Conservation (phyloP, 2,797 vertebrate genomes). For the Ctenochaetus hawaiiensis region DNA sequence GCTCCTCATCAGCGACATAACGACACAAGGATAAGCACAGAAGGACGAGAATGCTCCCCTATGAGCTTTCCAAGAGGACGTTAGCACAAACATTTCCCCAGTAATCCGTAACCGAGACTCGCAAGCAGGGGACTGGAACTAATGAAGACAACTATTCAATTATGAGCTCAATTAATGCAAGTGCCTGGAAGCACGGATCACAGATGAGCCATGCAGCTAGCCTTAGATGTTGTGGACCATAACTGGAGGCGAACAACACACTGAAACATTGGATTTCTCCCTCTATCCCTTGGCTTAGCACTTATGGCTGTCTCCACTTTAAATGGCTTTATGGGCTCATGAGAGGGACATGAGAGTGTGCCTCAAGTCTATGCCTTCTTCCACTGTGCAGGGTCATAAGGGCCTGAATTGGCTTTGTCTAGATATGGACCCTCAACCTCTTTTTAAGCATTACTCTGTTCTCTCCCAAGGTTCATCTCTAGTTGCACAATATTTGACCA, state of each 20-base stretch:
- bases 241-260: constrained; percentile 72
- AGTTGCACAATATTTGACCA: constrained; percentile 63
- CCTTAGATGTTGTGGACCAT: constrained; percentile 75
- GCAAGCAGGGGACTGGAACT: constrained; percentile 85
- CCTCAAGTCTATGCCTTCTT: constrained; percentile 55
- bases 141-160: constrained; percentile 91
- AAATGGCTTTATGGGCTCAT: constrained; percentile 65
- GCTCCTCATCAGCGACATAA: constrained; percentile 54
- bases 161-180: constrained; percentile 88
- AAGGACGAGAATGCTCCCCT: constrained; percentile 29
- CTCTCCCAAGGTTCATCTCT: constrained; percentile 65
- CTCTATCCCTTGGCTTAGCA: constrained; percentile 73
- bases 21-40: constrained; percentile 22
- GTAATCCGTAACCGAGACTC: constrained; percentile 80
- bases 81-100: constrained; percentile 75
- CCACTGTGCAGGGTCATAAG: constrained; percentile 59
- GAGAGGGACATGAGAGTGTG: constrained; percentile 63
- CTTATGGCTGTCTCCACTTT: constrained; percentile 68
- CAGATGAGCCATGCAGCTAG: constrained; percentile 78
- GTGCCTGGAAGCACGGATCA: constrained; percentile 82
- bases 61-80: constrained; percentile 58
- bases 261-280: constrained; percentile 56
- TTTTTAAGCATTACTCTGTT: constrained; percentile 57
- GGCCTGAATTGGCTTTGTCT: constrained; percentile 56
- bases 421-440: constrained; percentile 45